A percentile compares a stretch with the other conserved stretches of the same genome.
Evolutionary conservation across 2,888 invertebrate genomes (phyloP).

Genomic region (Andrena bicolor): DNA sequence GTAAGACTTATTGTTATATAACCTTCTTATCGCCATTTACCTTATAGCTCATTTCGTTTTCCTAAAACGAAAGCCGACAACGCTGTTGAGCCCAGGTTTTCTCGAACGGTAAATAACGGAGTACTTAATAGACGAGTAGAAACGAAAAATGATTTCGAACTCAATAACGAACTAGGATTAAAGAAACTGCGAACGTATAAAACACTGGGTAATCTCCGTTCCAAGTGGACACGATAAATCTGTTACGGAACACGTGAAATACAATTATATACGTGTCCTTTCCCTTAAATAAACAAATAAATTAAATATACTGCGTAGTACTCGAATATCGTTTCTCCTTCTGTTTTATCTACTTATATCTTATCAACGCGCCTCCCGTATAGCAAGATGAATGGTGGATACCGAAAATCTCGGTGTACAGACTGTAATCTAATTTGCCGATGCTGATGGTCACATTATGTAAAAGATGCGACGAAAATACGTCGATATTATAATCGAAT

Average conservation of each 20-base stretch:
- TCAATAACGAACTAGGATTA: conserved; percentile 22
- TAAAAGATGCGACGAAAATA: conserved; percentile 43
- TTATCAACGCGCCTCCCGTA: conserved; percentile 3
- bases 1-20: conserved; percentile 53
- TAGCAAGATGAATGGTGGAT: neutral
- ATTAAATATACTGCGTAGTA: neutral
- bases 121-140: conserved; percentile 7
- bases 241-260: conserved; percentile 11
- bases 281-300: conserved; percentile 5
- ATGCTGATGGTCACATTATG: conserved; percentile 41
- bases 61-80: conserved; percentile 23
- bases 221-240: neutral
- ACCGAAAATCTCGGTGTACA: conserved; percentile 27
- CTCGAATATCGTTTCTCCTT: neutral
- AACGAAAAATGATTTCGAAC: conserved; percentile 1
- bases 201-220: neutral
- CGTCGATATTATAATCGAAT: conserved; percentile 39
- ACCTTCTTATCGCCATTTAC: conserved; percentile 44
- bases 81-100: neutral
- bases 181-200: neutral
- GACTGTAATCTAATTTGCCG: conserved; percentile 25
- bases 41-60: conserved; percentile 24
- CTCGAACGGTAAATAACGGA: conserved; percentile 22
- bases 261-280: neutral
- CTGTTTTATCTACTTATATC: conserved; percentile 3